Evolutionary conservation across 1,140 invertebrate species (phyloP).

Genomic region (Berghia stephanieae): DNA sequence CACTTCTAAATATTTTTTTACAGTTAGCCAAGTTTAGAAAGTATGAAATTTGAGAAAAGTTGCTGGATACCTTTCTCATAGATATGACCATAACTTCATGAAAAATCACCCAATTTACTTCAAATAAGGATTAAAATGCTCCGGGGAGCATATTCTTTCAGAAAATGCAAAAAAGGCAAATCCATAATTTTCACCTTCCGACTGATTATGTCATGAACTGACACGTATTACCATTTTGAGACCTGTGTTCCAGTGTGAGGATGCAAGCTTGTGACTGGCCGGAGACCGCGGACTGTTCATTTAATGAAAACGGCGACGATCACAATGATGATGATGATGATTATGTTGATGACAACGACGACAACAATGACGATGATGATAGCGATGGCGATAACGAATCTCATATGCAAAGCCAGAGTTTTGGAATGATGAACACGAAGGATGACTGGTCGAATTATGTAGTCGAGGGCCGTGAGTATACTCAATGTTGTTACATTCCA

Average conservation of each 20-base stretch:
- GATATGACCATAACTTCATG: too few relatives aligned
- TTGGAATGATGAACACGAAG: background rate
- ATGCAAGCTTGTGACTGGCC: conserved; percentile 47
- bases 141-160: too few relatives aligned
- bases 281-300: conserved; percentile 37
- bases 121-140: too few relatives aligned
- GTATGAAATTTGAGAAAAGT: too few relatives aligned
- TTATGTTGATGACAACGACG: background rate
- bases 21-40: too few relatives aligned
- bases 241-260: conserved; percentile 3
- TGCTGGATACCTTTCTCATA: too few relatives aligned
- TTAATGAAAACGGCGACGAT: background rate
- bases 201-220: too few relatives aligned
- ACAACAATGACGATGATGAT: background rate
- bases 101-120: too few relatives aligned
- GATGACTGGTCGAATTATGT: background rate
- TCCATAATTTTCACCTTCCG: too few relatives aligned
- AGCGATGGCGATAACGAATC: background rate
- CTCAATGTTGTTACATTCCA: background rate
- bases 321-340: background rate
- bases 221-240: background rate
- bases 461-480: background rate
- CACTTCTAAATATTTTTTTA: too few relatives aligned
- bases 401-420: background rate
- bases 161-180: too few relatives aligned